These are phyloP conservation scores for Mythimna ferrago DNA, from an alignment of 2,888 invertebrate genomes.

Conservation along the genomic window DNA sequence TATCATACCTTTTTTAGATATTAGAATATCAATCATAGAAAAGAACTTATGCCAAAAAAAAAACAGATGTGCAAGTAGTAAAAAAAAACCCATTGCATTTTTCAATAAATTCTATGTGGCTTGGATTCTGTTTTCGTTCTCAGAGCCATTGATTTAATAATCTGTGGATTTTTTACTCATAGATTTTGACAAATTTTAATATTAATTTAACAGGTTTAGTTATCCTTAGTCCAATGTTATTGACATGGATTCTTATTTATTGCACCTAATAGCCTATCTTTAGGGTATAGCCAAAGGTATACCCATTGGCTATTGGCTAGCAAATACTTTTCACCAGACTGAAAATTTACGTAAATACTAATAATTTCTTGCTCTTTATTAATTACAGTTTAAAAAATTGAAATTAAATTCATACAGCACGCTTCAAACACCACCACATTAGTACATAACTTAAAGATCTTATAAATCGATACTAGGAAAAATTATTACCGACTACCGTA, in stretches of 20 bases:
- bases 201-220: background rate
- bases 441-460: background rate
- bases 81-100: background rate
- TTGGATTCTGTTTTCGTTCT: background rate
- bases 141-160: background rate
- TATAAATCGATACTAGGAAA: constrained; percentile 22
- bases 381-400: background rate
- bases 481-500: background rate
- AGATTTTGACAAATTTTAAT: background rate
- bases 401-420: background rate
- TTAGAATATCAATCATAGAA: background rate
- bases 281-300: background rate
- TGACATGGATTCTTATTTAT: constrained; percentile 1
- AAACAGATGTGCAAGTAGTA: no score
- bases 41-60: background rate
- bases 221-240: background rate
- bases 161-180: no score
- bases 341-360: background rate
- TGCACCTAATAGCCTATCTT: background rate
- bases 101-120: background rate
- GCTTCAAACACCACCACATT: background rate
- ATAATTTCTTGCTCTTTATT: background rate
- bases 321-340: background rate
- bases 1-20: background rate
- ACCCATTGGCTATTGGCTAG: background rate